Base-by-base conservation (phyloP, 2,113 vertebrate genomes). In the Dasyornis broadbenti region DNA sequence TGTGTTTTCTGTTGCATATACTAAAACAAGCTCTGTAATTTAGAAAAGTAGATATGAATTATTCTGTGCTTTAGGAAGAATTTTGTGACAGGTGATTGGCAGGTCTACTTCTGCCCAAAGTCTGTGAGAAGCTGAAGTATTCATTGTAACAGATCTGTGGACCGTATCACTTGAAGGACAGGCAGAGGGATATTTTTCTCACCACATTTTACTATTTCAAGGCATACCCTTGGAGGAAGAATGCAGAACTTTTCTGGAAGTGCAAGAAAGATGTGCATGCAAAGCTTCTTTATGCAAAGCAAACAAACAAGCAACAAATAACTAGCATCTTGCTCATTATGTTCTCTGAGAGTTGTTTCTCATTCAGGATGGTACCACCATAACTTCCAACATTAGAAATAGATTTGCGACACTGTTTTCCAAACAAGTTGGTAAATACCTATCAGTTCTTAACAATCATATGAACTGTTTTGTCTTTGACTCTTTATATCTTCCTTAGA, bases 61-160 rank as follows among this genome's bases (percentile, higher is more conserved):
- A 92, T 94, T 94, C 45, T 54, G 6, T 71, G 37, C 40, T 79
- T 93, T 75, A 59, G 37, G 31, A 84, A 27, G 18, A 28, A 68
- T 75, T 71, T 89, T 26, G 16, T 89, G 92, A 91, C 81, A 95
- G 65, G 14, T 72, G 92, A 97, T 81, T 95, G 92, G 13, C 82
- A 84, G 82, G 20, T 49, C 31, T 66, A 78, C 47, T 86, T 94
- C 39, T 94, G 52, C 72, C 76, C 65, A 59, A 86, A 82, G 65
- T 79, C 50, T 93, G 18, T 16, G 44, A 77, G 37, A 86, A 68
- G 37, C 16, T 89, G 35, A 96, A 89, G 53, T 71, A 82, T 78
- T 94, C 72, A 82, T 93, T 86, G n/a, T 78, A 93, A 42, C 27
- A 92, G 75, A 86, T 83, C 80, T 90, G 50, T 94, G 91, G 69